phyloP scores from a whole-genome alignment of 2,113 vertebrate species.

The Indri indri region DNA sequence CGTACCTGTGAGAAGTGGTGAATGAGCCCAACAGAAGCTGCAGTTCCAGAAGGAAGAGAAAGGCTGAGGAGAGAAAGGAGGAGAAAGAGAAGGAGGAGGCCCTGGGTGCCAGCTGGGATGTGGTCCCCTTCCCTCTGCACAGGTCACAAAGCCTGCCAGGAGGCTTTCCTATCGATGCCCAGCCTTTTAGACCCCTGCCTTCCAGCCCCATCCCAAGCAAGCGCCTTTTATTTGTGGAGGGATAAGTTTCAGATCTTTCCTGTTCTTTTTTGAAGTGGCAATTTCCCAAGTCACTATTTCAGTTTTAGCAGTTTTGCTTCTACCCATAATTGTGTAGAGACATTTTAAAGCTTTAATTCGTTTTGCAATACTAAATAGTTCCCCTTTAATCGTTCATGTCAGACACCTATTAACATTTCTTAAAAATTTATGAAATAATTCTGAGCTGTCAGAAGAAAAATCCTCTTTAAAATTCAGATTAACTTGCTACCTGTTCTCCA shows the following conservation, averaged over 20 bases:
- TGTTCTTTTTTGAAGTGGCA: constrained; percentile 56
- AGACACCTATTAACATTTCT: constrained; percentile 79
- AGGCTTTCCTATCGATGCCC: background rate
- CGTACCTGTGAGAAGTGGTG: background rate
- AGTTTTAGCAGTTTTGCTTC: constrained; percentile 71
- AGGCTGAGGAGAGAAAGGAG: background rate
- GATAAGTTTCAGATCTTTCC: constrained; percentile 41
- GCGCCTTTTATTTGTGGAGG: background rate
- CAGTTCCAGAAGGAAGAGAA: background rate
- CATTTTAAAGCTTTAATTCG: constrained; percentile 77
- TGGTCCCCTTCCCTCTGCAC: background rate
- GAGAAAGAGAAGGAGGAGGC: background rate
- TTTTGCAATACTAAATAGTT: constrained; percentile 76
- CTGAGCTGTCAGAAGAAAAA: constrained; percentile 64
- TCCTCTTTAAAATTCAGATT: constrained; percentile 74
- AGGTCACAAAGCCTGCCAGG: background rate
- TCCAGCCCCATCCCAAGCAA: background rate
- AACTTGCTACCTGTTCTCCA: constrained; percentile 62
- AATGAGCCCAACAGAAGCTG: background rate
- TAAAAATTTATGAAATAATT: constrained; percentile 83
- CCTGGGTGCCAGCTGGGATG: rapidly evolving
- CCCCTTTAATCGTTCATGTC: constrained; percentile 75
- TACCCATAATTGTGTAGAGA: constrained; percentile 57
- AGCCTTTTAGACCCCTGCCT: constrained; percentile 34
- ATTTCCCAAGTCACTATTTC: constrained; percentile 68